Conservation (phyloP, 1,140 invertebrate species). For the Nephotettix cincticeps region DNA sequence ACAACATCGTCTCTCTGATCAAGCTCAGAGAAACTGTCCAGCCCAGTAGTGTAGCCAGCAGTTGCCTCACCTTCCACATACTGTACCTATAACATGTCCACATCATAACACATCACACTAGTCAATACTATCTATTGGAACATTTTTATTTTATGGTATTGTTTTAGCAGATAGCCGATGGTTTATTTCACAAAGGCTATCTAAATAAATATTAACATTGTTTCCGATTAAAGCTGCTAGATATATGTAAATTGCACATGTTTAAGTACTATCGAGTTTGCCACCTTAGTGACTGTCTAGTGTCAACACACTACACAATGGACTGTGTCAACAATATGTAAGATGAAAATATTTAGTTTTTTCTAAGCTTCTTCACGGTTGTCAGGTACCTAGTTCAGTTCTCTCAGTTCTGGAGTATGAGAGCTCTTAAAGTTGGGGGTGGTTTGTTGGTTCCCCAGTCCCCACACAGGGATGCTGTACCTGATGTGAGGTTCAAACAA, state of each 20-base stretch:
- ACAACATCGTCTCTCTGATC: slow-evolving; percentile 53
- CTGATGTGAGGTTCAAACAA: no score
- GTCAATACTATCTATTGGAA: neutral
- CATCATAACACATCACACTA: neutral
- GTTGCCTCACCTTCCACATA: slow-evolving; percentile 52
- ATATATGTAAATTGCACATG: neutral
- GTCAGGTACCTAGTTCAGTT: no score
- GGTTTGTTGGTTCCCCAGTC: no score
- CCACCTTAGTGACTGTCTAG: neutral
- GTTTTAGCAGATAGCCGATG: neutral
- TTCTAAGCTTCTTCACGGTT: no score
- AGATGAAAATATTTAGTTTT: no score
- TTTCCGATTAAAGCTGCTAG: neutral
- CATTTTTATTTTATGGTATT: neutral
- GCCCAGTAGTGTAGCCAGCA: slow-evolving; percentile 50
- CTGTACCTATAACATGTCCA: slow-evolving; percentile 51
- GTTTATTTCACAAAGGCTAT: neutral
- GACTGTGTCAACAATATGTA: neutral
- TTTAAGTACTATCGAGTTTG: neutral
- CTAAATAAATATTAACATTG: neutral
- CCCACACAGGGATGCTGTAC: no score
- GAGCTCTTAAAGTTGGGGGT: no score
- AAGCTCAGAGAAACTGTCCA: slow-evolving; percentile 51
- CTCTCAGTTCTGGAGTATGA: no score
- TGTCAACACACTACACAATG: neutral